phyloP scores from a whole-genome alignment of 2,113 vertebrate genomes.

The Chunga burmeisteri region DNA sequence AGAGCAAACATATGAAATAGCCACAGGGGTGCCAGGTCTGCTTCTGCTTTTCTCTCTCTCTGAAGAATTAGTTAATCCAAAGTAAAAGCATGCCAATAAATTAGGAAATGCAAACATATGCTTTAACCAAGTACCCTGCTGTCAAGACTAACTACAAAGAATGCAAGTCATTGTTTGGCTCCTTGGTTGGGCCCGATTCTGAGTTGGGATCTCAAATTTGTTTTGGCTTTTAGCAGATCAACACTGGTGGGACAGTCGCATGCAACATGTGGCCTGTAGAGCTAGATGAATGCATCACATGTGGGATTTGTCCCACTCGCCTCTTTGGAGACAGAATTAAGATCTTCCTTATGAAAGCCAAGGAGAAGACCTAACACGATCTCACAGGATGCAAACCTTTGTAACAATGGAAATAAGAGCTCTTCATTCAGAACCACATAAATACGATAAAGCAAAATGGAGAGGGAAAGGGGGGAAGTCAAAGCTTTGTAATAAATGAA shows the following conservation, averaged over 20 bases:
- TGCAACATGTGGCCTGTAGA: not conserved
- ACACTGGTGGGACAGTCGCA: not conserved
- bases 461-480: not conserved
- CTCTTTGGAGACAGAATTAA: not conserved
- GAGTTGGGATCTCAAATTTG: not conserved
- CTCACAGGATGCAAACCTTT: not conserved
- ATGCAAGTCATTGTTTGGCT: not conserved
- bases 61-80: conserved; percentile 13
- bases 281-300: not conserved
- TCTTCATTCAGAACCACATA: not conserved
- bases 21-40: conserved; percentile 11
- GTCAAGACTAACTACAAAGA: conserved; percentile 15
- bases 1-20: conserved; percentile 6
- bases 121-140: conserved; percentile 11
- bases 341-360: not conserved
- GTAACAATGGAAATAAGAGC: not conserved
- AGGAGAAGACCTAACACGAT: not conserved
- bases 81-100: conserved; percentile 40
- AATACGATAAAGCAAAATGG: not conserved
- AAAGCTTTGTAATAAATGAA: not conserved
- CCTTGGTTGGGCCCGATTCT: not conserved
- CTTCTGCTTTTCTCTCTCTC: conserved; percentile 16
- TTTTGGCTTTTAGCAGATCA: not conserved
- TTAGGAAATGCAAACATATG: conserved; percentile 50
- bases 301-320: not conserved